These are phyloP conservation scores for Corythornis madagascariensis DNA, from an alignment of 2,113 vertebrate species.

Conservation along the genomic window DNA sequence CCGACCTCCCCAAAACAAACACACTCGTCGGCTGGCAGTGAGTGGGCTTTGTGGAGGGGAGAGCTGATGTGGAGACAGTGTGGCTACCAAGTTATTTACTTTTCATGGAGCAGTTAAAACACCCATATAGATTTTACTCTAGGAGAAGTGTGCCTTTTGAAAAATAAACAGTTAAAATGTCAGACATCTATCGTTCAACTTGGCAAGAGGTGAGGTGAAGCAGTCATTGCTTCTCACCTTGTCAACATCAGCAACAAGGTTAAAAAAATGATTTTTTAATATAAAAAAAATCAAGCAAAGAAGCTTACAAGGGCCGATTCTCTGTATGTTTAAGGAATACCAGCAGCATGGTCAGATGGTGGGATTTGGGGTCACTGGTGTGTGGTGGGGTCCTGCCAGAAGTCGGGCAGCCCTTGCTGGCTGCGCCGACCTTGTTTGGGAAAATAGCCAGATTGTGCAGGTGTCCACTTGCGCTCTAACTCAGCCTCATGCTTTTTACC, in stretches of 20 bases:
- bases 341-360: fast-evolving
- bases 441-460: no score
- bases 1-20: neutral
- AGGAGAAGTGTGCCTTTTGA: neutral
- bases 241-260: neutral
- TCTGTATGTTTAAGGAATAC: neutral
- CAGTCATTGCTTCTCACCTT: neutral
- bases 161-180: neutral
- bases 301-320: neutral
- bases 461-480: neutral
- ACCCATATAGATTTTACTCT: neutral
- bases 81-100: constrained; percentile 15
- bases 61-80: neutral
- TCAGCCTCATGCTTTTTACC: neutral
- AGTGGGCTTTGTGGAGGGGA: neutral
- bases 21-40: fast-evolving
- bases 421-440: neutral
- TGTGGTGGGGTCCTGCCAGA: neutral
- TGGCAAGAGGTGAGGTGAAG: neutral
- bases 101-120: neutral
- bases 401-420: neutral
- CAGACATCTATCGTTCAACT: neutral
- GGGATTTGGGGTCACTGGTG: neutral
- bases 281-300: neutral
- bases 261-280: neutral